phyloP scores from a whole-genome alignment of 1,140 invertebrate genomes.

The Platyura marginata region DNA sequence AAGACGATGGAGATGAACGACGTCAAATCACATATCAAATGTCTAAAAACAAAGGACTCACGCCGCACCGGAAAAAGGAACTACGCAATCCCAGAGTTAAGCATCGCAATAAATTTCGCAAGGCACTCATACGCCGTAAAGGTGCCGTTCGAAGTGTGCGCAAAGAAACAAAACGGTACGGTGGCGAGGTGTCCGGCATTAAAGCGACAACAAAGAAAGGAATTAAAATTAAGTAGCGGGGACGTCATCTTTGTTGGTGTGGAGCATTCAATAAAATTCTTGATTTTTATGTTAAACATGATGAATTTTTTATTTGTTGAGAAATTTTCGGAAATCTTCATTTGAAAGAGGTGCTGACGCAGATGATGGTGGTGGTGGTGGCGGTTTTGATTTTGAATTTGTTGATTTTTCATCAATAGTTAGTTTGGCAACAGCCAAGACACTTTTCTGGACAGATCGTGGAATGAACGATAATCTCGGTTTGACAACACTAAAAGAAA shows the following conservation, averaged over 20 bases:
- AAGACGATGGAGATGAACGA: slow-evolving; percentile 29
- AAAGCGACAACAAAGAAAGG: slow-evolving; percentile 69
- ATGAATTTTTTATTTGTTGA: background rate
- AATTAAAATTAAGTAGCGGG: slow-evolving; percentile 63
- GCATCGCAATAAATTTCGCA: slow-evolving; percentile 75
- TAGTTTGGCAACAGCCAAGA: background rate
- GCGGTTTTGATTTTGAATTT: slow-evolving; percentile 13
- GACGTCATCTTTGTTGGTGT: no score
- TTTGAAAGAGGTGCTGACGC: background rate
- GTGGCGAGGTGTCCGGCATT: slow-evolving; percentile 82
- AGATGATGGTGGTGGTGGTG: no score
- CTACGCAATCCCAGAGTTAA: slow-evolving; percentile 85
- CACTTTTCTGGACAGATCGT: slow-evolving; percentile 6
- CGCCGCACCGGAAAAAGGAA: slow-evolving; percentile 75
- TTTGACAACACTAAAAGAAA: slow-evolving; percentile 7
- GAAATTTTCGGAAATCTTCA: background rate
- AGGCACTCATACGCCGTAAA: slow-evolving; percentile 76
- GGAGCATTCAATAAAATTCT: no score
- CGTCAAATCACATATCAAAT: slow-evolving; percentile 83
- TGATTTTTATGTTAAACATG: no score
- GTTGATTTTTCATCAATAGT: background rate
- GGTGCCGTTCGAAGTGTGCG: slow-evolving; percentile 67
- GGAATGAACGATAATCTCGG: slow-evolving; percentile 9
- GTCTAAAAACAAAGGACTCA: slow-evolving; percentile 87
- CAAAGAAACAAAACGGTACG: slow-evolving; percentile 61